Evolutionary conservation across 2,113 vertebrate genomes (phyloP).

Genomic region (Nothobranchius furzeri): DNA sequence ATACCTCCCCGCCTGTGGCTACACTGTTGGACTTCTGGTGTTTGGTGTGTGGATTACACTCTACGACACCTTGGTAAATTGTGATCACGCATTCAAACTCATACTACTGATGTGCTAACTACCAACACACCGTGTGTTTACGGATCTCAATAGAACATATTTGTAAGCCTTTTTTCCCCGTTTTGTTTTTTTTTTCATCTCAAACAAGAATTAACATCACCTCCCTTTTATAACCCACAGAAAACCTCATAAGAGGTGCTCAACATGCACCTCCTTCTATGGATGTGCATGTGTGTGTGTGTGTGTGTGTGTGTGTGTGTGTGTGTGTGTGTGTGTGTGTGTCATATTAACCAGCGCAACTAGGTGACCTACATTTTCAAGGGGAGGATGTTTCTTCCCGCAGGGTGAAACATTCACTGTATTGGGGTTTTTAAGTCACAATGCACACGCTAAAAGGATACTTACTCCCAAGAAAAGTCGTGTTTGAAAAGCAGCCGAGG

Average conservation of each 20-base stretch:
- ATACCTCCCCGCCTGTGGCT: conserved; percentile 5
- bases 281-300: too few species aligned
- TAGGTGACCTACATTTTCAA: conserved; percentile 75
- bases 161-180: neutral
- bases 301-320: conserved; percentile 16
- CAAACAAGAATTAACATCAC: conserved; percentile 10
- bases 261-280: conserved; percentile 20
- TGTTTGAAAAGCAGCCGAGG: conserved; percentile 4
- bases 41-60: neutral
- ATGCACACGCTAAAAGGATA: neutral
- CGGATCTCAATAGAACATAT: neutral
- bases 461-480: neutral
- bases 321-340: conserved; percentile 26
- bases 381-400: conserved; percentile 57
- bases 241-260: conserved; percentile 9
- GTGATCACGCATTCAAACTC: neutral
- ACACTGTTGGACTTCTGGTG: too few species aligned
- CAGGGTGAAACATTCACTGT: conserved; percentile 70
- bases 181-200: conserved; percentile 11
- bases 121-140: neutral
- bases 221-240: conserved; percentile 35
- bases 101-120: neutral
- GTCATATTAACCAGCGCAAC: conserved; percentile 62
- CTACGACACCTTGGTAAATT: neutral
- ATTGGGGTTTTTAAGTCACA: conserved; percentile 37